Evolutionary conservation across 2,888 invertebrate species (phyloP).

Genomic region (Dendrolimus houi): DNA sequence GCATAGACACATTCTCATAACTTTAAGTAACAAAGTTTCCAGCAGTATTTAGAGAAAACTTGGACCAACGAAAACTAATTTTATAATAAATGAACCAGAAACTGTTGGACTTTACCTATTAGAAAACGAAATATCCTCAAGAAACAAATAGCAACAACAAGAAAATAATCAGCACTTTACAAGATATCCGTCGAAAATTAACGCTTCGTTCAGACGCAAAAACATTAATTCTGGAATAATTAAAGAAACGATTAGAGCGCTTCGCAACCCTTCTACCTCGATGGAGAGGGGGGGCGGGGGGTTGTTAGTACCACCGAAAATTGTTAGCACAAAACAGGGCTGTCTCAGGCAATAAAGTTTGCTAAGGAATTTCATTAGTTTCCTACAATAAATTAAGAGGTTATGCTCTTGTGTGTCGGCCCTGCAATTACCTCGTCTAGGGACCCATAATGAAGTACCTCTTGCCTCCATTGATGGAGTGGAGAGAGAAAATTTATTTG

Average conservation of each 20-base stretch:
- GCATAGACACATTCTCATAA: too few relatives aligned
- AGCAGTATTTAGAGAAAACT: too few relatives aligned
- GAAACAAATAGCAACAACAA: constrained; percentile 4
- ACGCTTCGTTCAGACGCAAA: constrained; percentile 33
- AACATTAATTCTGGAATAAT: constrained; percentile 68
- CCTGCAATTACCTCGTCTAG: constrained; percentile 70
- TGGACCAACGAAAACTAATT: too few relatives aligned
- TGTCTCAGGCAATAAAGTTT: constrained; percentile 71
- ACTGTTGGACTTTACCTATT: neutral
- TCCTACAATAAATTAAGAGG: constrained; percentile 76
- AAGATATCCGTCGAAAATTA: constrained; percentile 34
- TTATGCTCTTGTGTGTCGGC: constrained; percentile 74
- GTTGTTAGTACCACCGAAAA: constrained; percentile 49
- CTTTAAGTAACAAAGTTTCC: too few relatives aligned
- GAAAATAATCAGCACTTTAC: constrained; percentile 7
- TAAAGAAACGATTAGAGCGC: constrained; percentile 68
- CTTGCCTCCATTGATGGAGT: constrained; percentile 26
- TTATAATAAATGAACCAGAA: too few relatives aligned
- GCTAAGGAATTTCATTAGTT: constrained; percentile 75
- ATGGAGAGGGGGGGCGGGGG: neutral
- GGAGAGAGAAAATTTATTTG: constrained; percentile 21
- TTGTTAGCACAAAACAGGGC: constrained; percentile 66
- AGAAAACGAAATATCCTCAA: neutral
- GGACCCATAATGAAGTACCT: constrained; percentile 67
- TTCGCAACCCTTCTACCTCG: constrained; percentile 30